Base-by-base conservation (phyloP, 2,113 vertebrate species). In the Malurus elegans region DNA sequence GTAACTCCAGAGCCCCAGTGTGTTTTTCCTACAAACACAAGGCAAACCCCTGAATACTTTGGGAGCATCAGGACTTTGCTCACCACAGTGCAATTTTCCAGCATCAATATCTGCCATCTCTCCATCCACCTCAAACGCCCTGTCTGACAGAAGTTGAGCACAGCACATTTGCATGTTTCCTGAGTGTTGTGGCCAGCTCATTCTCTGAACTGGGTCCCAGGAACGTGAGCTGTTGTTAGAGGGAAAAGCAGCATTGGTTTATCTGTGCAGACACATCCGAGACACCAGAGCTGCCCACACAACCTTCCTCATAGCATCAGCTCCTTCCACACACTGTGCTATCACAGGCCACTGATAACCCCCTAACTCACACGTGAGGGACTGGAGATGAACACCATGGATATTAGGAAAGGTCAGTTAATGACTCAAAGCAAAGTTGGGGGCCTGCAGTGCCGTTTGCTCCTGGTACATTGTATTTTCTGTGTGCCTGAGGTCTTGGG, bases 311-410 rank as follows among this genome's bases (percentile, higher is more conserved):
- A 0, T 0, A 57, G 74, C 62, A 61, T 18, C 71, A 57, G 45
- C 66, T 61, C 3, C 0, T 50, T 79, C 31, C 36, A n/a, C 36
- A 57, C 1, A 0, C n/a, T 0, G 0, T 42, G 44, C 57, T 75
- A 26, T 67, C 81, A 40, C 73, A 64, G 57, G 80, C 67, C 79
- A 87, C 65, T 56, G 81, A 93, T 87, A 93, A 95, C 74, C 85
- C 61, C 42, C 2, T 45, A 88, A 92, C 53, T 79, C 85, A 18
- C 48, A 79, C 79, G 45, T 79, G 62, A 85, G 72, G 82, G 64
- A 65, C 64, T 12, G 57, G 44, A 79, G 61, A 81, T 64, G 66
- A 93, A 42, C 50, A 53, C 42, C 45, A 65, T 0, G 31, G 67
- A 36, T 81, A 51, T n/a, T 38, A 75, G 28, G 36, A 79, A 82